Evolutionary conservation across 2,888 invertebrate species (phyloP), one percentile per base, ranked within the genome.

Genomic region (Epiblema foenella): DNA sequence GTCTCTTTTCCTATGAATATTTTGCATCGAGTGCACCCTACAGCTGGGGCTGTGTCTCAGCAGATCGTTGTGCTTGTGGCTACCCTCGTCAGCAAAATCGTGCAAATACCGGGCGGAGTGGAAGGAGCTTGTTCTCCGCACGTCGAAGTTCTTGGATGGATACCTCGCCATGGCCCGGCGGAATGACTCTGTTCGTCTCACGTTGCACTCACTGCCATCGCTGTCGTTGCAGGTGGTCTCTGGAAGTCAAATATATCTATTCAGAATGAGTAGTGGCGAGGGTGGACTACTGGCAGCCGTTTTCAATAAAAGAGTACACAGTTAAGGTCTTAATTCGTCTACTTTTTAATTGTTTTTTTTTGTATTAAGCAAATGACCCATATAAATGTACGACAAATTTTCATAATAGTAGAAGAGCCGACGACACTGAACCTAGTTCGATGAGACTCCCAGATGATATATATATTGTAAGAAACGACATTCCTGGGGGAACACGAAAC

Each of bases 171-270:
- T 81, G 4, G 93, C 93, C 24, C 88, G 78, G 0, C 89, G 83
- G 78, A 93, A 93, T 0, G 93, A 93, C 1, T 90, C 90, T 0
- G 91, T 89, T 46, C 93, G 87, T 63, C 90, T 77, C 51, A 92
- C 83, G 75, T 91, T 91, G 78, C 88, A 90, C 37, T 93, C 93
- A 81, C 91, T 93, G 60, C 92, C 93, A 63, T 93, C 93, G 77
- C 93, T 93, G 74, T 89, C 92, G 78, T 89, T 87, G 80, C 92
- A 93, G 77, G 91, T 91, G 7, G 91, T 90, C 77, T 91, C 91
- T 91, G 83, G 10, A 83, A 85, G 72, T 69, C 56, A 62, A 17
- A 54, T 5, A 15, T 33, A 33, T n/a, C n/a, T n/a, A n/a, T 24
- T 24, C 24, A 24, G 24, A 24, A 24, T 8, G 49, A 56, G 33